These are phyloP conservation scores for Grammomys dolichurus DNA, from an alignment of 2,113 vertebrate genomes.

Conservation along the genomic window DNA sequence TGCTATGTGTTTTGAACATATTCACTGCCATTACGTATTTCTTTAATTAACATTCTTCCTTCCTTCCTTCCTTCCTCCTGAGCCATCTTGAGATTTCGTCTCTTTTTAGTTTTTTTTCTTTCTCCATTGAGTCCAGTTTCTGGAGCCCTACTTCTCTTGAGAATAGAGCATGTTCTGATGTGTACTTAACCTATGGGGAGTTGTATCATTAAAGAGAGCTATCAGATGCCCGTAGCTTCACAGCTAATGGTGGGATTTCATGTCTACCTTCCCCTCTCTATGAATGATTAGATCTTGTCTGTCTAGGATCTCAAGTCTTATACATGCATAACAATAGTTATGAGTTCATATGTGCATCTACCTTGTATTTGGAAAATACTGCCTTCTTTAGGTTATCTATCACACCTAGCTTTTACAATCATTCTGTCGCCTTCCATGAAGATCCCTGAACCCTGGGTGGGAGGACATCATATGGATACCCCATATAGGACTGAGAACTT, in stretches of 20 bases:
- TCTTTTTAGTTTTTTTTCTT: neutral
- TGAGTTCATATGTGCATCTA: neutral
- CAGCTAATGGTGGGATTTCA: neutral
- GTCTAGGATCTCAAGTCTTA: neutral
- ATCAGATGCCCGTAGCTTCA: neutral
- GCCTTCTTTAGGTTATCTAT: neutral
- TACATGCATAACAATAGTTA: neutral
- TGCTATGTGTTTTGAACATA: neutral
- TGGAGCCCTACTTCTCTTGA: neutral
- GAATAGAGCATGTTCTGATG: neutral
- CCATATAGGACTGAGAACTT: neutral
- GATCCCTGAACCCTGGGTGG: neutral
- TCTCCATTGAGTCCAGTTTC: neutral
- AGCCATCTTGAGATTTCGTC: neutral
- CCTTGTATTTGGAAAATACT: neutral
- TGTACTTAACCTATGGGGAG: neutral
- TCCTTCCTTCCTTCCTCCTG: neutral
- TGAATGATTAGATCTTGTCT: neutral
- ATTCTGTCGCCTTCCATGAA: fast-evolving
- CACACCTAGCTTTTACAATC: neutral
- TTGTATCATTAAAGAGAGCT: neutral
- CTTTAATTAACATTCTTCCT: neutral
- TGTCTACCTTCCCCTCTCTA: too few species aligned
- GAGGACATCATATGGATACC: neutral
- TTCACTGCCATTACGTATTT: neutral